A percentile compares a stretch with the other conserved stretches of the same genome.
Evolutionary conservation across 1,140 invertebrate genomes (phyloP).

Genomic region (Drosophila setifemur): DNA sequence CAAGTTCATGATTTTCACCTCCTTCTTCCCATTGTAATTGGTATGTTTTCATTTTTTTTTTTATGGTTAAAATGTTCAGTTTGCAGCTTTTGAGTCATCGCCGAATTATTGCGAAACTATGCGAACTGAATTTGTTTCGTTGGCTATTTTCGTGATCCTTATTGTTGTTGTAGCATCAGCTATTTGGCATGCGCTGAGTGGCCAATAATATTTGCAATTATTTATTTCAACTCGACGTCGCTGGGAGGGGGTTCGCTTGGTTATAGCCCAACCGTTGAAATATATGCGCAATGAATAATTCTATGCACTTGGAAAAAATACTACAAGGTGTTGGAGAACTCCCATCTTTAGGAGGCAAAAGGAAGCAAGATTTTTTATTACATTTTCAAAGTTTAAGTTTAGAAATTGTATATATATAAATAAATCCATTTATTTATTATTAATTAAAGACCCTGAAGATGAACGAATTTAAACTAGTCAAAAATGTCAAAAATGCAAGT

Average conservation of each 20-base stretch:
- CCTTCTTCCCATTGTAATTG: background rate
- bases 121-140: conserved; percentile 47
- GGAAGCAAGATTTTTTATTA: too few relatives aligned
- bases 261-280: conserved; percentile 60
- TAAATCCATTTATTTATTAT: too few relatives aligned
- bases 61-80: conserved; percentile 65
- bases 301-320: too few relatives aligned
- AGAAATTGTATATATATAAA: too few relatives aligned
- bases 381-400: too few relatives aligned
- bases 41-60: conserved; percentile 27
- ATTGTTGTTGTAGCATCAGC: conserved; percentile 32
- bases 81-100: conserved; percentile 69
- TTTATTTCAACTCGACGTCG: conserved; percentile 51
- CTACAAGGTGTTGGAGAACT: too few relatives aligned
- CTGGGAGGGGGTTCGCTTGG: conserved; percentile 32
- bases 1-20: conserved; percentile 23
- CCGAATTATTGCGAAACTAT: conserved; percentile 77
- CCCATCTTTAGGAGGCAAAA: too few relatives aligned
- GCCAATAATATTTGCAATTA: conserved; percentile 79
- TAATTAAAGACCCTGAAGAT: too few relatives aligned
- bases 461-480: too few relatives aligned
- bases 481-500: too few relatives aligned
- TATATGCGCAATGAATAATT: conserved; percentile 68
- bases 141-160: conserved; percentile 43
- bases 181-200: conserved; percentile 72